A percentile compares a stretch with the other conserved stretches of the same genome.
Evolutionary conservation across 1,140 invertebrate species (phyloP).

Genomic region (Pseudoatta argentina): DNA sequence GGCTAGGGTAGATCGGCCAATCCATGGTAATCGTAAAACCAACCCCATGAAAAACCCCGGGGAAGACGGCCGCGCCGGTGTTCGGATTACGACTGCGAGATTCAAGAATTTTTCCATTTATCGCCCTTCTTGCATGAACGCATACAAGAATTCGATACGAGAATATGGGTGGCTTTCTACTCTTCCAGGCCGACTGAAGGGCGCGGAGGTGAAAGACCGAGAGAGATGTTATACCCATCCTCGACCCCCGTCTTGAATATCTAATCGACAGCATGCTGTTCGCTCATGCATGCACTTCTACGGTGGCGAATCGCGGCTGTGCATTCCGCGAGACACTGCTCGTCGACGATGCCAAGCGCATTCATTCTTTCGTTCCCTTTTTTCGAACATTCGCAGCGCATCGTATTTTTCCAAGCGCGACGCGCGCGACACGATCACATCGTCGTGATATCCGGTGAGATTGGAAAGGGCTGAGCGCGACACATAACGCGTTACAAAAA

Average conservation of each 20-base stretch:
- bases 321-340: conserved; percentile 53
- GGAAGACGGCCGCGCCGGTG: conserved; percentile 53
- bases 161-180: conserved; percentile 77
- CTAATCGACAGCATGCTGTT: conserved; percentile 76
- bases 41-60: conserved; percentile 76
- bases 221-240: conserved; percentile 55
- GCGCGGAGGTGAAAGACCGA: not conserved
- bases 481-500: conserved; percentile 3
- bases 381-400: conserved; percentile 36
- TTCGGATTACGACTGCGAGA: conserved; percentile 83
- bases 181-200: not conserved
- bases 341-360: conserved; percentile 35
- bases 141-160: conserved; percentile 84
- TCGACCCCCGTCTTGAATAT: conserved; percentile 79
- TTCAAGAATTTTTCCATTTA: conserved; percentile 87
- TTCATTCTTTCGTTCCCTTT: conserved; percentile 41
- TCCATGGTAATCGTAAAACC: conserved; percentile 81
- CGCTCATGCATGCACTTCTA: conserved; percentile 71
- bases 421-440: conserved; percentile 35
- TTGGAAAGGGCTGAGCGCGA: conserved; percentile 47
- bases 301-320: conserved; percentile 46
- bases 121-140: conserved; percentile 84
- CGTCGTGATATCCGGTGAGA: conserved; percentile 51
- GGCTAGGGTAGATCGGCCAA: conserved; percentile 52
- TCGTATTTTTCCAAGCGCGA: conserved; percentile 56